Base-by-base conservation (phyloP, 30 jellyfish, hydroid and myxozoan genomes). In the Aurelia aurita complex sp. Pacific region DNA sequence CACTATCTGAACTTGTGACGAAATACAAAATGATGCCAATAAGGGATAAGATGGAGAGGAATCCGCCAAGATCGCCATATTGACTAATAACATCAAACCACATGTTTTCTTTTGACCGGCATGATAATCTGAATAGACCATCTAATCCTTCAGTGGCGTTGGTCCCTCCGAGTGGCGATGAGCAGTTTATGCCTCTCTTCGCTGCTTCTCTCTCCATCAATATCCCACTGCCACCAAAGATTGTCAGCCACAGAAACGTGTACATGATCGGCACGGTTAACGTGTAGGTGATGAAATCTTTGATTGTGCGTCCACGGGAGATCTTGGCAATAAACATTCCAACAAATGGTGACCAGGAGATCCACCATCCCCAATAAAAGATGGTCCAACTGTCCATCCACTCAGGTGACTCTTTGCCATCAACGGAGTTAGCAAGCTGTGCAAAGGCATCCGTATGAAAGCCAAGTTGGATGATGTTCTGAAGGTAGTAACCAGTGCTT, bases 341-440 rank as follows among this genome's bases (percentile, higher is more conserved):
- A 61, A 92, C 98, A 57, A 92, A 92, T 4, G 98, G 98, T 23
- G 97, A 92, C 98, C 98, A 92, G 63, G 97, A 86, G 87, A 92
- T 88, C 98, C 98, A 92, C 98, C 98, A 92, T 10, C 98, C 98
- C 98, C 98, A 92, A 71, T 92, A 92, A 72, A 92, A 92, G 73
- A 92, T 87, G 62, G 98, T 92, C 98, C 98, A 92, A 0, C 77
- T 93, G 84, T 70, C 97, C 87, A 92, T 86, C 98, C 98, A 92
- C 16, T 69, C 66, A 36, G 98, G 93, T 53, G 53, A 63, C 79
- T 92, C 97, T 53, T 75, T 92, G 10, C 97, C 97, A 34, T 92
- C 98, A n/a, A 96, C 91, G 5, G 98, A 90, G 72, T 86, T 92
- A 50, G 97, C 98, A 35, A 87, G 90, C 67, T 92, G 98, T 29